Conservation (phyloP, 2,888 invertebrate species). For the Agrotis exclamationis region DNA sequence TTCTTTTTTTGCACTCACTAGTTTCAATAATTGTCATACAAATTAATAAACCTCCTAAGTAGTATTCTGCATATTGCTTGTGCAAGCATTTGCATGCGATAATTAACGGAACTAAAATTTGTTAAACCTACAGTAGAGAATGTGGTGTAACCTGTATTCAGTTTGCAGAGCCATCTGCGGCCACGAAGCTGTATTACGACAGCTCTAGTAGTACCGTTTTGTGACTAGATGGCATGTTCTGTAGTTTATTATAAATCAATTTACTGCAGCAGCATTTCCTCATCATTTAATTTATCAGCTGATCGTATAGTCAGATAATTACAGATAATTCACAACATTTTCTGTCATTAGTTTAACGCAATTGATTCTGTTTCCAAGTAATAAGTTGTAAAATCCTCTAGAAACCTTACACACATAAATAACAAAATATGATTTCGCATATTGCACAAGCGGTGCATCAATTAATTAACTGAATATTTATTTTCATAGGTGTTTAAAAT, state of each 20-base stretch:
- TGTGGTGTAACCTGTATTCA: neutral
- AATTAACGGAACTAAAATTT: neutral
- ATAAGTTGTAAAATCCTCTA: neutral
- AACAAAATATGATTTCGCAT: no score
- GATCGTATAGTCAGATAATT: neutral
- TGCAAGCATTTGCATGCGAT: no score
- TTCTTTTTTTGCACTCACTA: no score
- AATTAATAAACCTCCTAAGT: no score
- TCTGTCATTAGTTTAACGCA: neutral
- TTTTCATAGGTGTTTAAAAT: neutral
- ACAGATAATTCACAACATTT: no score
- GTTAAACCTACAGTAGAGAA: no score
- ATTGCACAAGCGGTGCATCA: neutral
- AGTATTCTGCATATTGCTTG: no score
- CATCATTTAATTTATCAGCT: neutral
- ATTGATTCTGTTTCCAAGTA: neutral
- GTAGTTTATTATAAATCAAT: neutral
- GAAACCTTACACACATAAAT: no score
- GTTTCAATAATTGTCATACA: no score
- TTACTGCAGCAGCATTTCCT: neutral
- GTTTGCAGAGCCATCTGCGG: conserved; percentile 16
- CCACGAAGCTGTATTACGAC: neutral
- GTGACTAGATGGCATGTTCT: conserved; percentile 20
- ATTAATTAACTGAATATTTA: neutral
- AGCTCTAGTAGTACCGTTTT: neutral